Conservation (phyloP, 1,140 invertebrate genomes). For the Drosophila nigrodunni region DNA sequence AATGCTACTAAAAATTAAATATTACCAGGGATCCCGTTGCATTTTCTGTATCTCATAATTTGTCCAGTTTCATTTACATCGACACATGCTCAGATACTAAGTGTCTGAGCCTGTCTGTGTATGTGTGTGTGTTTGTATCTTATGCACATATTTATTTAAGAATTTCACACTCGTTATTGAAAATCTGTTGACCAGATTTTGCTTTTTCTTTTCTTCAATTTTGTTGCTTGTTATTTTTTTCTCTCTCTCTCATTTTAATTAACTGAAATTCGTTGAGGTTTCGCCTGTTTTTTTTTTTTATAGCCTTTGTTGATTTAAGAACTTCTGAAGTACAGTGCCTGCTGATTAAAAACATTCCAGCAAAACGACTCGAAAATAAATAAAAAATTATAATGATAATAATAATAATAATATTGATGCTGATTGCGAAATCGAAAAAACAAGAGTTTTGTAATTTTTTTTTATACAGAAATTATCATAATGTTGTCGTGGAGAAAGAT, state of each 20-base stretch:
- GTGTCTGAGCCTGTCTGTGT: neutral
- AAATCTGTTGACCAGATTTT: constrained; percentile 80
- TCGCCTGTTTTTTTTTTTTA: constrained; percentile 8
- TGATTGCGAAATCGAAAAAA: constrained; percentile 6
- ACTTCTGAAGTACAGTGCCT: constrained; percentile 31
- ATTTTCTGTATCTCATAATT: constrained; percentile 54
- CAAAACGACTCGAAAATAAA: constrained; percentile 14
- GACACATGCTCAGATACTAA: neutral
- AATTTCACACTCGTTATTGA: constrained; percentile 72
- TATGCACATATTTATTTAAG: constrained; percentile 75
- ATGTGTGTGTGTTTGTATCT: constrained; percentile 46
- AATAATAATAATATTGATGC: constrained; percentile 6
- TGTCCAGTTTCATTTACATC: constrained; percentile 56
- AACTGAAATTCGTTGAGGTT: constrained; percentile 41
- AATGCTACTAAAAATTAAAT: constrained; percentile 55
- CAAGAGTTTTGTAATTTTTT: neutral
- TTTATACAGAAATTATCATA: constrained; percentile 1
- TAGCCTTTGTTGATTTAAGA: constrained; percentile 43
- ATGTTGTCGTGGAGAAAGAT: neutral
- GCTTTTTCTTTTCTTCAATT: constrained; percentile 34
- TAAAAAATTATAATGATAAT: constrained; percentile 6
- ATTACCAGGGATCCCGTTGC: constrained; percentile 72
- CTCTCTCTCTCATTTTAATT: constrained; percentile 45
- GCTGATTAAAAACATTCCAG: constrained; percentile 39
- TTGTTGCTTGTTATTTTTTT: neutral